These are phyloP conservation scores for Rachycentron canadum DNA, from an alignment of 2,797 vertebrate genomes.

Conservation along the genomic window DNA sequence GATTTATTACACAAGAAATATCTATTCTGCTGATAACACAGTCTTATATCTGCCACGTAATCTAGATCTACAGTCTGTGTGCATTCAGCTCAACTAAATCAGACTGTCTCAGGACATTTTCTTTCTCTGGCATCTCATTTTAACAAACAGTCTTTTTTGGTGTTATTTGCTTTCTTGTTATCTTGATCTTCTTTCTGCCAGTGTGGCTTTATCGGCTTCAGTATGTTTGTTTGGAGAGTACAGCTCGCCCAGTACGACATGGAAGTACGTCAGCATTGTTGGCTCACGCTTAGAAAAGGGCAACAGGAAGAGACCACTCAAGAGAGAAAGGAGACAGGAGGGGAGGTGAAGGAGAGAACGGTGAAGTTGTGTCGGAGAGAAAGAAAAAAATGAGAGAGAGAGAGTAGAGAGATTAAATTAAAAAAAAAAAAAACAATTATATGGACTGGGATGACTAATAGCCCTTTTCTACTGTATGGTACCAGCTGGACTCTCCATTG, in stretches of 20 bases:
- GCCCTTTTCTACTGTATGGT: too few species aligned
- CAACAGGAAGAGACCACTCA: constrained; percentile 81
- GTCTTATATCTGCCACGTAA: constrained; percentile 2
- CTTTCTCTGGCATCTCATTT: constrained; percentile 36
- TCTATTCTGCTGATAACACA: not conserved
- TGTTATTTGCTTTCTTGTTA: constrained; percentile 12
- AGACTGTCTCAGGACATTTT: constrained; percentile 37
- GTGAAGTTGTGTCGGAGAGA: constrained; percentile 10
- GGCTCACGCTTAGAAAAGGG: constrained; percentile 68
- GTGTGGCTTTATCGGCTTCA: constrained; percentile 38
- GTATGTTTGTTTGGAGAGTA: constrained; percentile 73
- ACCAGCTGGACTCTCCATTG: too few species aligned
- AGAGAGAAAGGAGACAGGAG: constrained; percentile 50
- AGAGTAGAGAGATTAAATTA: constrained; percentile 11
- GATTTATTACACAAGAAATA: not conserved
- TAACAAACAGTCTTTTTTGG: constrained; percentile 41
- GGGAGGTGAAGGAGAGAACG: constrained; percentile 43
- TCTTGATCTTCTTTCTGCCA: constrained; percentile 60
- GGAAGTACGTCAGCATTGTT: constrained; percentile 79
- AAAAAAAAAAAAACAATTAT: too few species aligned
- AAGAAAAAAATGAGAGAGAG: not conserved
- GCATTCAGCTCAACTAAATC: constrained; percentile 32
- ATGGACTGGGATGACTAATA: not conserved
- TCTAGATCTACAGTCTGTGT: constrained; percentile 5
- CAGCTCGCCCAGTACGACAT: constrained; percentile 58